Evolutionary conservation across 2,888 invertebrate species (phyloP).

Genomic region (Epistrophella euchroma): DNA sequence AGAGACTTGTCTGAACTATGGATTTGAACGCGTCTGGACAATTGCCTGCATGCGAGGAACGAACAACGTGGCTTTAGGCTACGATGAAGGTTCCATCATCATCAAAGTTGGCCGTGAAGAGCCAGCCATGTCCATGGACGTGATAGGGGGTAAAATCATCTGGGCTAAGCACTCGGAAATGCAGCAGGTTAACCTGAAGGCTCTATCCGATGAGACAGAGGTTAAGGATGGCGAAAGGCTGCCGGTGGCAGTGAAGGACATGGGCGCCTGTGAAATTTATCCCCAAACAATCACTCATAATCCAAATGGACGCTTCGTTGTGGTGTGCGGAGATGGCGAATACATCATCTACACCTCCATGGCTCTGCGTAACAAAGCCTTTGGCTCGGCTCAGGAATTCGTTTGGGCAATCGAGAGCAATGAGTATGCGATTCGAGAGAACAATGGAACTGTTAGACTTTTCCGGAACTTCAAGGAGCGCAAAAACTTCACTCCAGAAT

Average conservation of each 20-base stretch:
- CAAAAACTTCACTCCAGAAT: constrained; percentile 97
- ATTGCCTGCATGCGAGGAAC: constrained; percentile 96
- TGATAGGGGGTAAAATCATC: constrained; percentile 98
- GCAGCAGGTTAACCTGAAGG: constrained; percentile 88
- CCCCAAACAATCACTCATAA: constrained; percentile 99
- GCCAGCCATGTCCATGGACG: constrained; percentile 99
- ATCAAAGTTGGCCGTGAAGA: constrained; percentile 93
- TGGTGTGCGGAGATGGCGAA: constrained; percentile 99
- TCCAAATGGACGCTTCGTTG: constrained; percentile 96
- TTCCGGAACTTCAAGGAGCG: constrained; percentile 99
- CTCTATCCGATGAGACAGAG: constrained; percentile 85
- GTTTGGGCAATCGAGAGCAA: constrained; percentile 99
- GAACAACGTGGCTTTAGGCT: constrained; percentile 97
- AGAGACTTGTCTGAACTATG: constrained; percentile 98
- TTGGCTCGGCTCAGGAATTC: constrained; percentile 99
- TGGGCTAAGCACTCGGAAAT: constrained; percentile 99
- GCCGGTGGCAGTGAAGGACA: constrained; percentile 97
- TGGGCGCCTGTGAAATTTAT: constrained; percentile 99
- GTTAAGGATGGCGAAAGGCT: constrained; percentile 96
- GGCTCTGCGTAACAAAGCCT: constrained; percentile 99
- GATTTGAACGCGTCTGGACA: constrained; percentile 99
- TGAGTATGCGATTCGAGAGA: constrained; percentile 95
- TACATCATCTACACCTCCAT: constrained; percentile 99
- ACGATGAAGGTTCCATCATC: constrained; percentile 84
- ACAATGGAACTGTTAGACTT: constrained; percentile 94